Base-by-base conservation (phyloP, 2,113 vertebrate species). In the Motacilla tschutschensis region DNA sequence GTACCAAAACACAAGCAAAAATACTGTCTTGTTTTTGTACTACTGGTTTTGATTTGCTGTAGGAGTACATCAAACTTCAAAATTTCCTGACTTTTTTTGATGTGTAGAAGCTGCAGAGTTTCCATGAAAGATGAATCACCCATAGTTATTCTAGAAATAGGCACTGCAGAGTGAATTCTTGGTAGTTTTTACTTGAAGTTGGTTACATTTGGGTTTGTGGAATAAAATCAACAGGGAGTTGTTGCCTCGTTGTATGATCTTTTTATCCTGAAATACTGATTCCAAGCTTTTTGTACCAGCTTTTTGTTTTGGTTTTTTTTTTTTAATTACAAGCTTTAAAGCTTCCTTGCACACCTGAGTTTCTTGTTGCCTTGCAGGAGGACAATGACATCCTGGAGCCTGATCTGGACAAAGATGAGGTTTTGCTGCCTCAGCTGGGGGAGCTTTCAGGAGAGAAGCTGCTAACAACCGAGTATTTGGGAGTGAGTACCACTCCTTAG, bases 391-490 rank as follows among this genome's bases (percentile, higher is more conserved):
- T 97, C 58, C 96, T 99, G 97, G 98, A 99, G 74, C 95, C 97
- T 0, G 98, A 99, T 63, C 93, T 99, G 76, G 98, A 99, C 94
- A 98, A 98, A 94, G 98, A 98, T 14, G 99, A 99, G 78, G 90
- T 98, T 72, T 95, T 99, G 46, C 97, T 98, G 4, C 98, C 98
- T 38, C 98, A 98, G 71, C 94, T 97, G 10, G 97, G 98, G 43
- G 99, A 99, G 36, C 98, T 99, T 63, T 96, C 96, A 10, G 99
- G 99, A 41, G 99, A 99, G 95, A 98, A 98, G 76, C 97, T 99
- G 62, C 97, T 99, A 80, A 99, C 98, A 54, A 98, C 98, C 0
- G 98, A 99, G 85, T 99, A 99, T 91, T 92, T 99, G 64, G 99
- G 99, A 66, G 99, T 99, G 95, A 96, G 98, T 94, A 65, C 47